These are phyloP conservation scores for Chionodraco myersi DNA, from an alignment of 2,113 vertebrate genomes.

Conservation along the genomic window DNA sequence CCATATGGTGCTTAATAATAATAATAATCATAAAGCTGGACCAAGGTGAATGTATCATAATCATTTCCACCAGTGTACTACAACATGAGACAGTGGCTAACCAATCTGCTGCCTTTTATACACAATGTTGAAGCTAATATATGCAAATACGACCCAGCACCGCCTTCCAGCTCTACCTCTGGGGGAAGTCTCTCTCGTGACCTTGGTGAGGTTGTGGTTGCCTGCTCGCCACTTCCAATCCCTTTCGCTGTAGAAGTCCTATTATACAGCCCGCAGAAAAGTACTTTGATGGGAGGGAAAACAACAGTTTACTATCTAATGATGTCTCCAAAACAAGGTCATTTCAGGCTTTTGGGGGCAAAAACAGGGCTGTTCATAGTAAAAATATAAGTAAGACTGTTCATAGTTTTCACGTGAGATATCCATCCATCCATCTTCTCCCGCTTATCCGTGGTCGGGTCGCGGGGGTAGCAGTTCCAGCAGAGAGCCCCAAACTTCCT, in stretches of 20 bases:
- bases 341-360: too few species aligned
- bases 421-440: too few species aligned
- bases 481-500: too few species aligned
- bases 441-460: too few species aligned
- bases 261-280: slow-evolving; percentile 56
- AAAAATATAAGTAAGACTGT: too few species aligned
- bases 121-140: slow-evolving; percentile 53
- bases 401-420: too few species aligned
- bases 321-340: slow-evolving; percentile 27
- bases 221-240: slow-evolving; percentile 32
- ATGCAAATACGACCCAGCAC: slow-evolving; percentile 61
- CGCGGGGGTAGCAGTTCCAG: too few species aligned
- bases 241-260: slow-evolving; percentile 29
- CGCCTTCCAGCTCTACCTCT: slow-evolving; percentile 33
- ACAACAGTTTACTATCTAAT: slow-evolving; percentile 61
- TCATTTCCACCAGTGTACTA: slow-evolving; percentile 18
- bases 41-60: slow-evolving; percentile 24
- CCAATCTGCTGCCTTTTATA: slow-evolving; percentile 11
- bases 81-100: slow-evolving; percentile 28
- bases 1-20: background rate
- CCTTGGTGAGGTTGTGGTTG: slow-evolving; percentile 61
- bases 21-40: background rate
- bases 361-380: too few species aligned
- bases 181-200: slow-evolving; percentile 49
- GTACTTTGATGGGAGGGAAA: slow-evolving; percentile 54